Conservation (phyloP, 2,797 vertebrate species). For the Poeciliopsis presidionis region DNA sequence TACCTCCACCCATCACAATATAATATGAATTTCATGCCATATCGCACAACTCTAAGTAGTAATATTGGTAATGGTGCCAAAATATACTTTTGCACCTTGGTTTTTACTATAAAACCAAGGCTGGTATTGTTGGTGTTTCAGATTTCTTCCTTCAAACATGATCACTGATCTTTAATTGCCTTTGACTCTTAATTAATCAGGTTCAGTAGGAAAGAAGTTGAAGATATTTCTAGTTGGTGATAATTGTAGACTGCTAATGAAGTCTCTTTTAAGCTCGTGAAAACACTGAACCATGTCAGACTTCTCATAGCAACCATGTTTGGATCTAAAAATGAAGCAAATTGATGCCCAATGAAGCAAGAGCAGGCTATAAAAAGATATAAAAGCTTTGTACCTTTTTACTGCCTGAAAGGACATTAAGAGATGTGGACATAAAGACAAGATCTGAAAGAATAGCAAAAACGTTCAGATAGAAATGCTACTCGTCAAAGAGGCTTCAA, state of each 20-base stretch:
- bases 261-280: not conserved
- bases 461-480: not conserved
- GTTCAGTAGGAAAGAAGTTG: not conserved
- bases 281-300: not conserved
- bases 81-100: too few relatives aligned
- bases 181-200: not conserved
- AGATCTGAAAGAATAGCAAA: conserved; percentile 18
- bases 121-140: not conserved
- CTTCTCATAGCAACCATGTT: not conserved
- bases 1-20: too few relatives aligned
- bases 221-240: not conserved
- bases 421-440: conserved; percentile 1
- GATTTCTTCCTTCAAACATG: not conserved
- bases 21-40: too few relatives aligned
- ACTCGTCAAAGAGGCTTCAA: not conserved
- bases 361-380: conserved; percentile 15
- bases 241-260: not conserved
- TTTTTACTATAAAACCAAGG: too few relatives aligned
- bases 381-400: conserved; percentile 5
- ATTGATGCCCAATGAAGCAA: not conserved
- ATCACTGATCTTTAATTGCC: not conserved
- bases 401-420: conserved; percentile 9
- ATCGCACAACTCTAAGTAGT: too few relatives aligned
- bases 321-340: conserved; percentile 22
- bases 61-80: not conserved